Evolutionary conservation across 2,113 vertebrate genomes (phyloP).

Genomic region (Ictidomys tridecemlineatus): DNA sequence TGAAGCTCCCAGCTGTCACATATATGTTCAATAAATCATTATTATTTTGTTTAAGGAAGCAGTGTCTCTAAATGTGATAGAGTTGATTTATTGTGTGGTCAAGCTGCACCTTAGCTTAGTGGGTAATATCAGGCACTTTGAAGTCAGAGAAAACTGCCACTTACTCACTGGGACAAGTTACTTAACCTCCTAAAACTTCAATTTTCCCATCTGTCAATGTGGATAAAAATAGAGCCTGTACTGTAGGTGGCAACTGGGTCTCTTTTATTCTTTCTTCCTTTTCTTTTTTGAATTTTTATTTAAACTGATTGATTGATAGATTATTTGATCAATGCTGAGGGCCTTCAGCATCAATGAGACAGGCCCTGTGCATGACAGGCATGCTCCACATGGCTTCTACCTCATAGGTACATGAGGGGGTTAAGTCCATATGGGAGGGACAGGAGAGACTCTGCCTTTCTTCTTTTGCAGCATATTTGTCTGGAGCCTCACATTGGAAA

Average conservation of each 20-base stretch:
- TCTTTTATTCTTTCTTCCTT: not conserved
- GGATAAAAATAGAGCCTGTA: not conserved
- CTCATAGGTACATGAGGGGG: not conserved
- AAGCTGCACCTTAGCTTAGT: not conserved
- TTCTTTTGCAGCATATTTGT: not conserved
- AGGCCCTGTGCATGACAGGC: not conserved
- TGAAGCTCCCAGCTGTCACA: not conserved
- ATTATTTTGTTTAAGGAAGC: not conserved
- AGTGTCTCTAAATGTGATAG: not conserved
- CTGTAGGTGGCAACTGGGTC: too few relatives aligned
- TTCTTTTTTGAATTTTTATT: too few relatives aligned
- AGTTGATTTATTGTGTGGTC: not conserved
- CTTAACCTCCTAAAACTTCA: not conserved
- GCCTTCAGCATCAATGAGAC: too few relatives aligned
- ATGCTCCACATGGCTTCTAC: not conserved
- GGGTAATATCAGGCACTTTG: not conserved
- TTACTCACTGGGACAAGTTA: not conserved
- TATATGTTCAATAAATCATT: not conserved
- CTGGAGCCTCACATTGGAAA: not conserved
- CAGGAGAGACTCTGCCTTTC: not conserved
- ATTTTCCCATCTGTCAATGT: not conserved
- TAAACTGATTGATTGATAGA: too few relatives aligned
- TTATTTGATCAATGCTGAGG: too few relatives aligned
- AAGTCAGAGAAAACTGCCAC: not conserved
- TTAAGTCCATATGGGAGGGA: not conserved